A percentile compares a stretch with the other conserved stretches of the same genome.
These are phyloP conservation scores for Xylota segnis DNA, from an alignment of 2,888 invertebrate species.

Conservation along the genomic window DNA sequence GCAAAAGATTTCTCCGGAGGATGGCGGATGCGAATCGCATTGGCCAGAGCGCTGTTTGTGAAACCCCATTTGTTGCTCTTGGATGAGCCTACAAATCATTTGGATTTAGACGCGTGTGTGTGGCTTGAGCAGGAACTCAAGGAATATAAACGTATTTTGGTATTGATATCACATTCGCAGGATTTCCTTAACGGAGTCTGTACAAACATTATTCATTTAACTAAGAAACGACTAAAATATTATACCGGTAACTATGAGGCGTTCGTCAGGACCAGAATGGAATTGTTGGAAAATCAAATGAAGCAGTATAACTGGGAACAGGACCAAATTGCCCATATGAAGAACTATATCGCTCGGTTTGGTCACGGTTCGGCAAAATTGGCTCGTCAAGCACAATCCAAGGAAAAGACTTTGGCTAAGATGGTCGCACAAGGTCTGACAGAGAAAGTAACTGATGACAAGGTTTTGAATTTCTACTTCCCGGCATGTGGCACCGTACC, in stretches of 20 bases:
- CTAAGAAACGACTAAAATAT: slow-evolving; percentile 96
- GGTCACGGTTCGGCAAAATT: slow-evolving; percentile 99
- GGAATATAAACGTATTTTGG: slow-evolving; percentile 97
- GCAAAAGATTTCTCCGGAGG: slow-evolving; percentile 96
- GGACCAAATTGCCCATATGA: slow-evolving; percentile 99
- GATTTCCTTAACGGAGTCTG: slow-evolving; percentile 99
- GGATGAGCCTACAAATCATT: slow-evolving; percentile 99
- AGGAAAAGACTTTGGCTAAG: slow-evolving; percentile 99
- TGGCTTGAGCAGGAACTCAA: slow-evolving; percentile 99
- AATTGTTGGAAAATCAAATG: slow-evolving; percentile 98
- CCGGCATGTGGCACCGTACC: slow-evolving; percentile 98
- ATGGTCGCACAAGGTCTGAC: slow-evolving; percentile 99
- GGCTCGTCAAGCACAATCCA: slow-evolving; percentile 99
- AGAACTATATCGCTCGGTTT: slow-evolving; percentile 99
- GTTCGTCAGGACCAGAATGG: slow-evolving; percentile 96
- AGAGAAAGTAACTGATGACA: slow-evolving; percentile 96
- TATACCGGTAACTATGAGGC: slow-evolving; percentile 99
- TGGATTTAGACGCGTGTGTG: slow-evolving; percentile 99
- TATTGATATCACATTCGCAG: slow-evolving; percentile 99
- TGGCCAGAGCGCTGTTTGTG: slow-evolving; percentile 98
- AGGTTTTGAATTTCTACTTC: slow-evolving; percentile 97
- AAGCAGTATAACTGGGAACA: slow-evolving; percentile 99
- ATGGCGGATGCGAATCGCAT: slow-evolving; percentile 99
- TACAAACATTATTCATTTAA: slow-evolving; percentile 98
- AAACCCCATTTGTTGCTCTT: slow-evolving; percentile 98